Conservation (phyloP, 2,888 invertebrate genomes). For the Athripsodes cinereus region DNA sequence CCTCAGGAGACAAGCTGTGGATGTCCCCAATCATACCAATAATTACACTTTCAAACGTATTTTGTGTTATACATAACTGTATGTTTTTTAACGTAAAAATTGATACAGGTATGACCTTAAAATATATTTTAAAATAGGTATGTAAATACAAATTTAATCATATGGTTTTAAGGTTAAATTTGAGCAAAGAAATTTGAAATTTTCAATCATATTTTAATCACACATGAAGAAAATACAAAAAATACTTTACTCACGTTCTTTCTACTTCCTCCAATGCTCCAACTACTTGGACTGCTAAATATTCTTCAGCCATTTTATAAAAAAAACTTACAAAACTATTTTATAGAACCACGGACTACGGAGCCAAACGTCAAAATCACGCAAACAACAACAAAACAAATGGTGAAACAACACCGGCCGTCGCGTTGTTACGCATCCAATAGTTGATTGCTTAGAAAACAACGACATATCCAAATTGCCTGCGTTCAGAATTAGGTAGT, state of each 20-base stretch:
- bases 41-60: background rate
- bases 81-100: background rate
- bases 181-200: background rate
- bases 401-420: too few species aligned
- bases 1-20: background rate
- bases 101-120: background rate
- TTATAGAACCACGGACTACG: too few species aligned
- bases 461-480: too few species aligned
- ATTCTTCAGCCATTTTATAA: background rate
- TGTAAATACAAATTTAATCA: background rate
- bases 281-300: too few species aligned
- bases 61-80: background rate
- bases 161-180: background rate
- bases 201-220: background rate
- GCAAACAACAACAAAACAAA: too few species aligned
- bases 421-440: too few species aligned
- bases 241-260: background rate
- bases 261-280: background rate
- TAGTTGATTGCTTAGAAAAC: too few species aligned
- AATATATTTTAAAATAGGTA: background rate
- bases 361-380: too few species aligned
- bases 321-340: background rate
- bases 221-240: background rate
- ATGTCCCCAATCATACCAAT: background rate
- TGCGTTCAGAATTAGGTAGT: too few species aligned